Evolutionary conservation across 2,797 vertebrate genomes (phyloP), one percentile per base, ranked within the genome.

Genomic region (Limosa lapponica): DNA sequence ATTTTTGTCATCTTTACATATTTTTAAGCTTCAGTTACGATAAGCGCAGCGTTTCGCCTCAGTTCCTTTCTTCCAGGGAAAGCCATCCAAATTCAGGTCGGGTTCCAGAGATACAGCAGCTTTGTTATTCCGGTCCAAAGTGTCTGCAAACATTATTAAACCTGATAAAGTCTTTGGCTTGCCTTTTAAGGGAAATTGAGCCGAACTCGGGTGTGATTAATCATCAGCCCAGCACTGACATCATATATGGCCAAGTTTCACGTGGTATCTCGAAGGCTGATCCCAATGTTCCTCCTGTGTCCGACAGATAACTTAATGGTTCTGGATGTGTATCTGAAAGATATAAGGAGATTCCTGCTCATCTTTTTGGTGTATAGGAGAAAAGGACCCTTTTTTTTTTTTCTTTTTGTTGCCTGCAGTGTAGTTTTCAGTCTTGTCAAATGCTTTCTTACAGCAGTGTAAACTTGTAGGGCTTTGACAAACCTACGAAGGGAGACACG

Each of bases 111-210:
- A 58, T 37, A 37, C 18, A 34, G 55, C 20, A 48, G 49, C 75
- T 94, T 81, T 87, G 59, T 87, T 71, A 25, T 24, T 62, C 74
- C 59, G 46, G 24, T 71, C 64, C 6, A 4, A 70, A 82, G 62
- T 67, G 44, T 74, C 89, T 92, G 57, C 6, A 6, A 70, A 30
- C 2, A 0, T 87, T 95, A 59, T 95, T 80, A 85, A 80, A 95
- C 75, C 43, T 59, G 62, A 93, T 80, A 71, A 87, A 87, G 84
- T 44, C 79, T 72, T 75, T 91, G 74, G 16, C 19, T 93, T 83
- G 71, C 44, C 64, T 89, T 92, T 92, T 82, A 89, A 72, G 78
- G 64, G 71, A 87, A 89, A 85, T 32, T 67, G 64, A 94, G 48
- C 36, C 28, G n/a, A 65, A 77, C 48, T 46, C 15, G 41, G 34